Percentiles rank a stretch among this genome's conserved stretches.
These are phyloP conservation scores for Bos indicus DNA, from an alignment of 2,113 vertebrate genomes.

Conservation along the genomic window DNA sequence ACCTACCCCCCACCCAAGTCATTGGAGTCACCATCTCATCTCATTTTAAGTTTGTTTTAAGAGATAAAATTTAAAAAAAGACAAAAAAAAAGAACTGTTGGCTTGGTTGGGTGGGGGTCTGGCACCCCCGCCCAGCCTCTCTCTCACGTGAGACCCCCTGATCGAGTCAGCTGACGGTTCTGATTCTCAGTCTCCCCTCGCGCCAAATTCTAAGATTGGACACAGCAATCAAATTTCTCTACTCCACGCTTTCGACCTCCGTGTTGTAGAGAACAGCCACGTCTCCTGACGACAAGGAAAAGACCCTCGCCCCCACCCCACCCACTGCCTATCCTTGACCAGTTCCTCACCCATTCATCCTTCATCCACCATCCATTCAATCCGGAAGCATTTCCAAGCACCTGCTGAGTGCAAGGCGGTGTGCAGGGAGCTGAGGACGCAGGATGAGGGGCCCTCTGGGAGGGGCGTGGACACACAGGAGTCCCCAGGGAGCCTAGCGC, in stretches of 20 bases:
- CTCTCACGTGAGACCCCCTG: conserved; percentile 41
- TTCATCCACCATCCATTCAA: background rate
- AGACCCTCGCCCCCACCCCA: background rate
- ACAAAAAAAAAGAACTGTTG: conserved; percentile 51
- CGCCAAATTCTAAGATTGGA: background rate
- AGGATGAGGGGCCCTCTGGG: background rate
- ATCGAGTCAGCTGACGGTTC: background rate
- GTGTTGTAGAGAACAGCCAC: background rate
- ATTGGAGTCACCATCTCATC: background rate
- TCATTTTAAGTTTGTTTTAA: conserved; percentile 9
- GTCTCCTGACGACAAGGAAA: background rate
- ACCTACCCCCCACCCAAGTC: background rate
- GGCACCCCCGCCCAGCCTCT: conserved; percentile 2
- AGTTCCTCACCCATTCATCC: background rate
- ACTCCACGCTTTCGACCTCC: background rate
- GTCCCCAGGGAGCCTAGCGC: background rate
- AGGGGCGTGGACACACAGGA: background rate
- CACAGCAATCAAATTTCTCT: background rate
- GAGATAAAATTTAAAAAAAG: conserved; percentile 18
- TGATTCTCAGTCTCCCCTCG: conserved; percentile 6
- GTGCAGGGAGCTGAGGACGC: background rate
- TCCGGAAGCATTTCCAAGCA: conserved; percentile 2
- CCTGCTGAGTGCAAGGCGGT: background rate
- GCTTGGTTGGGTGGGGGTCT: background rate
- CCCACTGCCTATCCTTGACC: background rate